A percentile compares a stretch with the other conserved stretches of the same genome.
phyloP scores from a whole-genome alignment of 2,113 vertebrate species.

The Scomber scombrus region DNA sequence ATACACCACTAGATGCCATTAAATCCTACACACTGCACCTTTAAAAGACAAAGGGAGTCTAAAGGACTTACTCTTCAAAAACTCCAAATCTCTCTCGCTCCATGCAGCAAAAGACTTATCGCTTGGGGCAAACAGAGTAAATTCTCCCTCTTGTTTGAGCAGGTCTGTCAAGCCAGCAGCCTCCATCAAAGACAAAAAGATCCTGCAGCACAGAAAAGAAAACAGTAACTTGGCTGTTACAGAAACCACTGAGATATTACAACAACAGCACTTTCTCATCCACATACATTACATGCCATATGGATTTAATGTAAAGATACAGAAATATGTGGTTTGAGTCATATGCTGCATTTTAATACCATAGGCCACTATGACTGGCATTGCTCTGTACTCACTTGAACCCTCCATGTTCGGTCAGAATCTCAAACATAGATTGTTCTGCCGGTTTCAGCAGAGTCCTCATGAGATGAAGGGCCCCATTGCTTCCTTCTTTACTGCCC shows the following conservation, averaged over 20 bases:
- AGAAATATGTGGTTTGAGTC: slow-evolving; percentile 38
- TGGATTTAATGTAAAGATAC: slow-evolving; percentile 47
- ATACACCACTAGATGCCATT: no score
- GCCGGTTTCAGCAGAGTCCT: slow-evolving; percentile 90
- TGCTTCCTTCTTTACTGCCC: slow-evolving; percentile 95
- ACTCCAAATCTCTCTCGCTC: slow-evolving; percentile 85
- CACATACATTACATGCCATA: slow-evolving; percentile 26
- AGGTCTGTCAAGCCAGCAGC: slow-evolving; percentile 91
- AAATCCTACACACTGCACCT: no score
- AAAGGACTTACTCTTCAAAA: slow-evolving; percentile 87
- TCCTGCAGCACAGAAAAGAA: slow-evolving; percentile 78
- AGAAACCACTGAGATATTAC: slow-evolving; percentile 45
- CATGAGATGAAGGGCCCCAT: slow-evolving; percentile 94
- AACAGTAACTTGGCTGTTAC: slow-evolving; percentile 39
- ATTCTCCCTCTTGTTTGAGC: slow-evolving; percentile 88
- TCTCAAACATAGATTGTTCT: slow-evolving; percentile 88
- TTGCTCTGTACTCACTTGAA: slow-evolving; percentile 88
- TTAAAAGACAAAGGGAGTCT: background rate
- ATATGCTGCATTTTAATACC: slow-evolving; percentile 30
- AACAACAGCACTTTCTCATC: slow-evolving; percentile 43
- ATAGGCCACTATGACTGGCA: slow-evolving; percentile 5
- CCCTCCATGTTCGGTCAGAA: slow-evolving; percentile 88
- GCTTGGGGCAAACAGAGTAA: slow-evolving; percentile 94
- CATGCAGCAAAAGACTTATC: slow-evolving; percentile 93
- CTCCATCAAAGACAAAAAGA: slow-evolving; percentile 94